Base-by-base conservation (phyloP, 1,140 invertebrate species). In the Dendroctonus ponderosae region DNA sequence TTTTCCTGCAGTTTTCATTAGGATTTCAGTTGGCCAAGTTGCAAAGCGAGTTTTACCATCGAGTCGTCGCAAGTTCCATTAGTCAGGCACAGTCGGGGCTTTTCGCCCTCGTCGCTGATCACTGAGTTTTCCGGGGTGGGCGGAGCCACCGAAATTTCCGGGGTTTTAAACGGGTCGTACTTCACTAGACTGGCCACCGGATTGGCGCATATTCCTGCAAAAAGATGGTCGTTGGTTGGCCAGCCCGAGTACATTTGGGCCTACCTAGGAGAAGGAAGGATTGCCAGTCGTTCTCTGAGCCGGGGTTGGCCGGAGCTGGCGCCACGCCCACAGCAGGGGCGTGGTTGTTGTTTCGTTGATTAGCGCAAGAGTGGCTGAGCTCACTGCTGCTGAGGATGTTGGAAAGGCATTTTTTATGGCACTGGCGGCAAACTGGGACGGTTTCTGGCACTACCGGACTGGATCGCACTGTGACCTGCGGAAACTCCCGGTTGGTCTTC, bases 121-220 rank as follows among this genome's bases (percentile, higher is more conserved):
- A 60, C 69, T 44, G 70, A 60, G 15, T 63, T 71, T 64, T 91
- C 88, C 1, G 89, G 89, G 5, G 89, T 91, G 9, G 90, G 87
- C 52, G 90, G 89, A 15, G 89, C 82, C 38, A 91, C 86, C 11
- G 89, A 83, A 73, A 91, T 91, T 76, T 87, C 86, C 14, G 88
- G 88, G 53, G 79, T 81, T 62, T 41, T 50, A 63, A 78, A 79
- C 5, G 83, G 82, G 73, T 85, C 85, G 77, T 85, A 82, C 78
- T 84, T 84, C 79, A 85, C 85, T 68, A 85, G 79, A 79, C 82
- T 85, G 68, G 83, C 85, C 68, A 82, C 85, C 71, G 83, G 85
- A 70, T 85, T 86, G 7, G 85, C 83, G 49, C 64, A 60, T 39
- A 69, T 11, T n/a, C 70, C 70, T 68, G 38, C 11, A 59, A 63